Percentiles rank a stretch among this genome's conserved stretches.
These are phyloP conservation scores for Sebastes kiyomatsui DNA, from an alignment of 2,797 vertebrate species.

Conservation along the genomic window DNA sequence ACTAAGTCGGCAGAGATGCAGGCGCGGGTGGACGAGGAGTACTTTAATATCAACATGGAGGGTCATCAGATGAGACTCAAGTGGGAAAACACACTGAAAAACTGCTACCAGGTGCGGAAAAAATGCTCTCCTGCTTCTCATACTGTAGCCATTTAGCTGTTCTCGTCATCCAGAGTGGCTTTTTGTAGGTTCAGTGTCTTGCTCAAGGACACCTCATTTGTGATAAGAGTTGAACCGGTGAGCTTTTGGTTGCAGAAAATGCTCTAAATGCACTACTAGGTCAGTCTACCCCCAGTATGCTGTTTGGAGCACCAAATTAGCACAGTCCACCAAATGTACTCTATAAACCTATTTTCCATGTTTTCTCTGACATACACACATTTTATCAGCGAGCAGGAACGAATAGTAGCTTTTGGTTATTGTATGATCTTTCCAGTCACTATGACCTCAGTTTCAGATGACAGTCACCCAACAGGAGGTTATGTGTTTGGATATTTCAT, in stretches of 20 bases:
- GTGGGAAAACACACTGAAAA: constrained; percentile 89
- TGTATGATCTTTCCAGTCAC: not conserved
- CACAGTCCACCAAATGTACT: not conserved
- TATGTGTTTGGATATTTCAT: not conserved
- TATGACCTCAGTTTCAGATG: not conserved
- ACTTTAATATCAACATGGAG: constrained; percentile 88
- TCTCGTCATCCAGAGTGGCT: not conserved
- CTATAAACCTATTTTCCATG: not conserved
- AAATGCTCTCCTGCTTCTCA: not conserved
- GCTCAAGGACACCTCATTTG: constrained; percentile 9
- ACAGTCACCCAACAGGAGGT: not conserved
- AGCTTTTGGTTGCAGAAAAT: not conserved
- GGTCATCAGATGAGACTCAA: constrained; percentile 88
- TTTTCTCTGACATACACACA: not conserved
- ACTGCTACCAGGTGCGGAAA: constrained; percentile 85
- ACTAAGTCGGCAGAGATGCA: constrained; percentile 88
- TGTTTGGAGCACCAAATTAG: not conserved
- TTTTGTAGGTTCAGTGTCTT: constrained; percentile 2
- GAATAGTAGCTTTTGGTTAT: not conserved
- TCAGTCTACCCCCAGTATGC: not conserved
- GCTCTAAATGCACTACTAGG: not conserved
- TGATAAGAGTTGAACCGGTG: not conserved
- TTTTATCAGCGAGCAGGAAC: not conserved
- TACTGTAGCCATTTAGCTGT: constrained; percentile 1
- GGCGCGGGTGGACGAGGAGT: constrained; percentile 86